Evolutionary conservation across 2,797 vertebrate genomes (phyloP).

Genomic region (Schizopygopsis malacanthus): DNA sequence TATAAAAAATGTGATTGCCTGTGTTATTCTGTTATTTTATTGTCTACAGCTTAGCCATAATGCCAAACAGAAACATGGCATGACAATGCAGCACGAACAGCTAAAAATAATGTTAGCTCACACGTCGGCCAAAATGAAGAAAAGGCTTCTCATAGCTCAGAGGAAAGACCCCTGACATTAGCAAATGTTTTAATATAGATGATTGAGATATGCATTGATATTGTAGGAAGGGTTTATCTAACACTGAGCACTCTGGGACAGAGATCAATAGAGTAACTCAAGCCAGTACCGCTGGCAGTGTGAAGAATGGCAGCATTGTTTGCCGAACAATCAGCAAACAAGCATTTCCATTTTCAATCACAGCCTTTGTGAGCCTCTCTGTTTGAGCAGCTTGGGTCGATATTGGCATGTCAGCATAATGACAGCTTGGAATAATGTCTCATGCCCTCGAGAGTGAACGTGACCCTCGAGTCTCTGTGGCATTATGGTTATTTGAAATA

Average conservation of each 20-base stretch:
- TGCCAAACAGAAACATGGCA: slow-evolving; percentile 5
- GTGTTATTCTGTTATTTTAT: background rate
- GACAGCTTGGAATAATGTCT: slow-evolving; percentile 10
- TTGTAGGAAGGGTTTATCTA: slow-evolving; percentile 37
- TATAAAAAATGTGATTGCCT: background rate
- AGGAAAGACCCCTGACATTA: slow-evolving; percentile 29
- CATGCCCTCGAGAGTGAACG: slow-evolving; percentile 22
- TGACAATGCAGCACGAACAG: background rate
- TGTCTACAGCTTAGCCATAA: background rate
- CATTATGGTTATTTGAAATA: slow-evolving; percentile 4
- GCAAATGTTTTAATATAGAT: slow-evolving; percentile 30
- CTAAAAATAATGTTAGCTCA: slow-evolving; percentile 5
- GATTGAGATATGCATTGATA: slow-evolving; percentile 24
- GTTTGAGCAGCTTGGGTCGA: slow-evolving; percentile 51
- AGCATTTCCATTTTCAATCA: slow-evolving; percentile 56
- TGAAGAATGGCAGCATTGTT: slow-evolving; percentile 38
- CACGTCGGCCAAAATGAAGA: background rate
- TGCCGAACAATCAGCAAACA: slow-evolving; percentile 45
- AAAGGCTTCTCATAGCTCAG: background rate
- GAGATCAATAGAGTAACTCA: slow-evolving; percentile 53
- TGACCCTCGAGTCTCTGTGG: background rate
- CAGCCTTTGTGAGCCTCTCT: slow-evolving; percentile 33
- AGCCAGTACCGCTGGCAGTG: slow-evolving; percentile 50
- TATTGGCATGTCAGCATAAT: slow-evolving; percentile 33
- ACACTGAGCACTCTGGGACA: slow-evolving; percentile 36